Base-by-base conservation (phyloP, 2,113 vertebrate genomes). In the Prochilodus magdalenae region DNA sequence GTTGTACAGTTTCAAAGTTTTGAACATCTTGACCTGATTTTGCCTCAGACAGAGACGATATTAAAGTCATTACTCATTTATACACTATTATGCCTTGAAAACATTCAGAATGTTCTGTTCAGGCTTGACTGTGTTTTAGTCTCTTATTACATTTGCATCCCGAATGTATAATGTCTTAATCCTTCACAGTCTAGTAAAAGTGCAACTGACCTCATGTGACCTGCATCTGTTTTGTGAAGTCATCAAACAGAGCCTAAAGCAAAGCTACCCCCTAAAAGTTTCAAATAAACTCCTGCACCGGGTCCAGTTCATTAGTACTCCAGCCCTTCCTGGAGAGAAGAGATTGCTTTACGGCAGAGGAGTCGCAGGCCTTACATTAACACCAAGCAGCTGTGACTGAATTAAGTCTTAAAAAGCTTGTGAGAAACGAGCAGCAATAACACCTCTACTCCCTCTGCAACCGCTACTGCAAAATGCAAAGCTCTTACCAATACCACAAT, bases 221-320 rank as follows among this genome's bases (percentile, higher is more conserved):
- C 76, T 70, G 26, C 40, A 44, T 44, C 40, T 44, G 40, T 44
- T 44, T 44, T 44, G 40, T 44, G 11, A 44, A 59, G 51, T 70
- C 77, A 40, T 66, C 60, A 66, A 33, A 51, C 44, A 77, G 65
- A 55, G 47, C 65, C 49, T 55, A 36, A 57, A 70, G 51, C 51
- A 14, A 33, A 15, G 33, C 49, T 69, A 69, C 55, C 65, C 65
- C 59, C 49, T n/a, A n/a, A 40, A 67, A 55, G 76, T 40, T 79
- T 57, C 40, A 70, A 79, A 44, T 71, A 71, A 79, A 26, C 75
- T 33, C 6, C 30, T 12, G 30, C 12, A n/a, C 30, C 30, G 4
- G 11, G 24, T 63, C 3, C 27, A 29, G 29, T 67, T 67, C 65
- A 36, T 40, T 22, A 67, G 62, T 16, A 29, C 62, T 22, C 1